Base-by-base conservation (phyloP, 2,888 invertebrate species). In the Podotricha telesiphe region DNA sequence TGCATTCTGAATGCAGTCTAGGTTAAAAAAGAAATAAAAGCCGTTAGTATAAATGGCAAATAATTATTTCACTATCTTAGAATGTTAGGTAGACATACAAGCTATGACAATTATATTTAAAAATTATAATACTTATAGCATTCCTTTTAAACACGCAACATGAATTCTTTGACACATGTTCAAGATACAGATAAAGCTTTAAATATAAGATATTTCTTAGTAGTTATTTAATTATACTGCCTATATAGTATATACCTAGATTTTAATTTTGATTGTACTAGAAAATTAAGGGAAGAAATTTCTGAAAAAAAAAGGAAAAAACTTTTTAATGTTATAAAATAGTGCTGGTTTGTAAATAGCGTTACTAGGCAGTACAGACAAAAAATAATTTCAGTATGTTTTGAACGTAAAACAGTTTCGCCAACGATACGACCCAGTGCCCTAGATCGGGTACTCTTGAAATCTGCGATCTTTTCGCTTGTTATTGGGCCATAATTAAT, bases 401-500 rank as follows among this genome's bases (percentile, higher is more conserved):
- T 50, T 45, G 34, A 61, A 37, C 22, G 47, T 59, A 70, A 66
- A 66, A 67, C 62, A 53, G 69, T 70, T 72, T 72, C 72, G 67
- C 42, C 69, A 72, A 65, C 72, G 69, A 62, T 70, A 65, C 72
- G 72, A 62, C 72, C 72, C 50, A 62, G 53, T 72, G 67, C 45
- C 72, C 72, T 67, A 69, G 69, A 61, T 72, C 50, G 65, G 55
- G 63, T 67, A 69, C 62, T 72, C 72, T 72, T 70, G 72, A 69
- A 72, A 70, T 72, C 67, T 62, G 65, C 68, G 62, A 67, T 67
- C 71, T 67, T 71, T 72, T 70, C 69, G 74, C 65, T 62, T 63
- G 67, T 65, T 68, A 74, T 71, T 74, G 63, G 69, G 59, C 51
- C 71, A 74, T 68, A 68, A 62, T 70, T 69, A 62, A 66, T 74